Evolutionary conservation across 2,113 vertebrate species (phyloP).

Genomic region (Spea multiplicata): DNA sequence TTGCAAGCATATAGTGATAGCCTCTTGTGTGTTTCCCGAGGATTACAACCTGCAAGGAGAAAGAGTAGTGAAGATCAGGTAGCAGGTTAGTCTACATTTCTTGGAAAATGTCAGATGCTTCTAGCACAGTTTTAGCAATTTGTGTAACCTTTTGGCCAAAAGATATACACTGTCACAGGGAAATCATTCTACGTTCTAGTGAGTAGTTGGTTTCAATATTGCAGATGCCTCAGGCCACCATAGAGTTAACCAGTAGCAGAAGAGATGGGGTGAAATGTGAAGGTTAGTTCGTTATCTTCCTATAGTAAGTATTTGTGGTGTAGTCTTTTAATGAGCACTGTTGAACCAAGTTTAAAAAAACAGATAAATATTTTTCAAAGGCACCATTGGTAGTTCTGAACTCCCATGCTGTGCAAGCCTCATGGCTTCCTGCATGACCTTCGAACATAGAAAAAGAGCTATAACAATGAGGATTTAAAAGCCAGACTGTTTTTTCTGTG

Average conservation of each 20-base stretch:
- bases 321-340: no score
- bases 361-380: background rate
- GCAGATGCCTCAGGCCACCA: background rate
- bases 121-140: background rate
- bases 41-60: slow-evolving; percentile 83
- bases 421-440: background rate
- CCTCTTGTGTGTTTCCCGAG: slow-evolving; percentile 95
- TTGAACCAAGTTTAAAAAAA: no score
- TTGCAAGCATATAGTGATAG: slow-evolving; percentile 98
- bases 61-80: slow-evolving; percentile 52
- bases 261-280: background rate
- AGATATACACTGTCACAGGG: background rate
- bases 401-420: background rate
- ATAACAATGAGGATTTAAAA: background rate
- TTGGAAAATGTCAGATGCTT: background rate
- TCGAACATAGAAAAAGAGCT: background rate
- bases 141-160: background rate
- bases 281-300: background rate
- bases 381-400: background rate
- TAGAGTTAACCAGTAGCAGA: background rate
- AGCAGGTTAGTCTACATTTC: background rate
- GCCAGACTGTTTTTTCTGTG: background rate
- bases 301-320: no score
- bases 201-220: background rate
- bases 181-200: background rate